These are phyloP conservation scores for Notiomystis cincta DNA, from an alignment of 2,113 vertebrate species.

Conservation along the genomic window DNA sequence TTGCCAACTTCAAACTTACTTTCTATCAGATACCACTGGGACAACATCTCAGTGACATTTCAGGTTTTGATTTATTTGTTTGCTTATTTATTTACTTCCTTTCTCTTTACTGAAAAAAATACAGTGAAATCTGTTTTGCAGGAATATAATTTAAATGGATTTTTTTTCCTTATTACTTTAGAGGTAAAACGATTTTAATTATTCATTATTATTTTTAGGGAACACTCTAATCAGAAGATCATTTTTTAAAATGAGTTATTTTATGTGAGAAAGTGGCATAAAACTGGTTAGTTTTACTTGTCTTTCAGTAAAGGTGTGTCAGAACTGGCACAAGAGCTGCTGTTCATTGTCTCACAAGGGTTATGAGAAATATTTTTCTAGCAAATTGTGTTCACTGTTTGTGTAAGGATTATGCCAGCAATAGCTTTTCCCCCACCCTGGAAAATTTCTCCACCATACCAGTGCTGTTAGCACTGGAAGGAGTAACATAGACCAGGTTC, in stretches of 20 bases:
- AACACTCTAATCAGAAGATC: neutral
- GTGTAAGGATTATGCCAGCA: neutral
- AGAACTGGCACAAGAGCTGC: neutral
- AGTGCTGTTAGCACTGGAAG: neutral
- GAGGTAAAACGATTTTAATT: neutral
- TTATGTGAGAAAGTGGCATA: neutral
- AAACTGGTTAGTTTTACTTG: neutral
- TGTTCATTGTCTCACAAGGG: neutral
- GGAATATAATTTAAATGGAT: neutral
- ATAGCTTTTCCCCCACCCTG: rapidly evolving
- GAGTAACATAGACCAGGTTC: neutral
- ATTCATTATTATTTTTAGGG: neutral
- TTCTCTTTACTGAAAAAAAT: constrained; percentile 9
- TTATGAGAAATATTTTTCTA: neutral
- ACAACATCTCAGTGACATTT: neutral
- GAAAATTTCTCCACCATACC: neutral
- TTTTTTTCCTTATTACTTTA: neutral
- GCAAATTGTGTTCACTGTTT: neutral
- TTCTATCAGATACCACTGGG: neutral
- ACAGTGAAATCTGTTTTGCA: neutral
- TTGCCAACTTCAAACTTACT: neutral
- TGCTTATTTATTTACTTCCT: neutral
- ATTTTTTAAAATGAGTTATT: neutral
- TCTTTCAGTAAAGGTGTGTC: neutral
- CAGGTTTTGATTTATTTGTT: neutral